A percentile compares a stretch with the other conserved stretches of the same genome.
phyloP scores from a whole-genome alignment of 92 coral and sea anemone genomes.

The Montipora capitata region DNA sequence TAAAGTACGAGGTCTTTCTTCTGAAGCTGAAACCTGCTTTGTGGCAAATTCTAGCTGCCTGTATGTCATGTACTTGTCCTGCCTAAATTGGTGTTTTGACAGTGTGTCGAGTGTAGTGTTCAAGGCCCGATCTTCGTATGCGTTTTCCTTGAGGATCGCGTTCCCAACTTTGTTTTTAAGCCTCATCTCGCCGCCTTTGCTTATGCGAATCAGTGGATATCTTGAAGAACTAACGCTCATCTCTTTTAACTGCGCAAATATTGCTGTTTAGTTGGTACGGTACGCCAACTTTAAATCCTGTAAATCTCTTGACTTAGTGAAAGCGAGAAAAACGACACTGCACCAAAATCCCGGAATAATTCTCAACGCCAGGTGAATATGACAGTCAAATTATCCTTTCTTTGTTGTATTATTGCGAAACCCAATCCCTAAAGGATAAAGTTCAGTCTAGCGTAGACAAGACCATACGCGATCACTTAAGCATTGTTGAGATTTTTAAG shows the following conservation, averaged over 20 bases:
- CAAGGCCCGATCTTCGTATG: constrained; percentile 93
- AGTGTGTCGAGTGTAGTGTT: constrained; percentile 73
- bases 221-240: constrained; percentile 78
- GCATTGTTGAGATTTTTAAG: constrained; percentile 24
- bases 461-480: not conserved
- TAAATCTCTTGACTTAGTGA: not conserved
- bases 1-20: constrained; percentile 80
- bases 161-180: constrained; percentile 89
- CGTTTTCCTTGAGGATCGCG: constrained; percentile 92
- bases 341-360: not conserved
- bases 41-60: constrained; percentile 91
- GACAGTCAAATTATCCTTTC: constrained; percentile 11
- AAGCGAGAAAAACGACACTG: not conserved
- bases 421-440: not conserved
- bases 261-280: not conserved
- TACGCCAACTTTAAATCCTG: not conserved
- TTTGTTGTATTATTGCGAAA: constrained; percentile 48
- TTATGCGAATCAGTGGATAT: constrained; percentile 84
- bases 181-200: constrained; percentile 95
- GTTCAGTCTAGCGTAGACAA: not conserved
- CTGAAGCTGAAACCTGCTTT: constrained; percentile 83
- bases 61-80: constrained; percentile 88
- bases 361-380: not conserved
- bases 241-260: not conserved
- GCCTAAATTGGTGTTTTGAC: constrained; percentile 77